Percentiles rank a stretch among this genome's conserved stretches.
These are phyloP conservation scores for Ephialtes manifestator DNA, from an alignment of 2,888 invertebrate genomes.

Conservation along the genomic window DNA sequence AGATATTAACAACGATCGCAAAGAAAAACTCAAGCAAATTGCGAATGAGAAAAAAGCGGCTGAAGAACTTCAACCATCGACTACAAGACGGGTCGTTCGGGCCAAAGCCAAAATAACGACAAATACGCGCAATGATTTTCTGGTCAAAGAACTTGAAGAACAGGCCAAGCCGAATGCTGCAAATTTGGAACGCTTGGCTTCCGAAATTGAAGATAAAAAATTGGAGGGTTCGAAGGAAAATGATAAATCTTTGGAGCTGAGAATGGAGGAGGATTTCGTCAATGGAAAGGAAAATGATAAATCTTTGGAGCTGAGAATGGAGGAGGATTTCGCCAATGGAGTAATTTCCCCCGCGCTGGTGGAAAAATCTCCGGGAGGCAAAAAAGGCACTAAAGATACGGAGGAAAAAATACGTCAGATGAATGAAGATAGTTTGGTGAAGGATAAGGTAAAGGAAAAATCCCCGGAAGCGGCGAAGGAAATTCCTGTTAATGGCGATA, in stretches of 20 bases:
- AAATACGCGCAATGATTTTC: conserved; percentile 88
- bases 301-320: not conserved
- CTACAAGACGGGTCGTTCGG: conserved; percentile 72
- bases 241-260: not conserved
- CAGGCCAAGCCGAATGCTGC: not conserved
- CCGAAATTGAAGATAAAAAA: not conserved
- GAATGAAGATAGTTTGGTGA: not conserved
- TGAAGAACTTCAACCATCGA: conserved; percentile 70
- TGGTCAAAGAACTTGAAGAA: conserved; percentile 78
- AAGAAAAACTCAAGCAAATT: conserved; percentile 87
- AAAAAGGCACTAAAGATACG: not conserved
- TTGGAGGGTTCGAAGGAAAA: conserved; percentile 1
- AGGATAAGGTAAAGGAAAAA: not conserved
- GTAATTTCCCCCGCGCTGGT: not conserved
- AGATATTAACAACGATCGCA: conserved; percentile 85
- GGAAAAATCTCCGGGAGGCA: not conserved
- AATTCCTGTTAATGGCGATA: not conserved
- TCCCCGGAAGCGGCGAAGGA: not conserved
- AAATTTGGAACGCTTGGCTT: conserved; percentile 10
- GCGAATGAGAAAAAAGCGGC: conserved; percentile 84
- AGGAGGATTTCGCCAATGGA: not conserved
- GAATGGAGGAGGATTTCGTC: not conserved
- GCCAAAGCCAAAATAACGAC: conserved; percentile 86
- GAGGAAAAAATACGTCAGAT: not conserved
- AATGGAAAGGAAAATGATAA: conserved; percentile 12